Percentiles rank a stretch among this genome's conserved stretches.
These are phyloP conservation scores for Melanophora roralis DNA, from an alignment of 2,888 invertebrate genomes.

Conservation along the genomic window DNA sequence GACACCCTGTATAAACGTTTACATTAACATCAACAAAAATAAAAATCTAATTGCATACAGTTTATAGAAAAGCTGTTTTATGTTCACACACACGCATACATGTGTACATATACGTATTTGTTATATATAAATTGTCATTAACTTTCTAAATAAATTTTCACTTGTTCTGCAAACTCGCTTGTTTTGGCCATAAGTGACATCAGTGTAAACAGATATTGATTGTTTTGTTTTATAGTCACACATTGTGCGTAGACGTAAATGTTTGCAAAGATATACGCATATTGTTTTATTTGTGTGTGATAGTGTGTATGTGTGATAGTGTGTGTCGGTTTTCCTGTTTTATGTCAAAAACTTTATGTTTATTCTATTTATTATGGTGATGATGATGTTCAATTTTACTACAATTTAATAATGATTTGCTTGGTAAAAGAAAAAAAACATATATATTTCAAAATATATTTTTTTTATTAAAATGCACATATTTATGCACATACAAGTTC, in stretches of 20 bases:
- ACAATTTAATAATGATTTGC: too few relatives aligned
- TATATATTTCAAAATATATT: too few relatives aligned
- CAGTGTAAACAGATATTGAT: conserved; percentile 54
- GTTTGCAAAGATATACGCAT: too few relatives aligned
- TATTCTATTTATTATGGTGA: not conserved
- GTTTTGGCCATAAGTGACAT: conserved; percentile 32
- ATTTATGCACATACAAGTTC: too few relatives aligned
- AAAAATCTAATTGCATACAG: conserved; percentile 7
- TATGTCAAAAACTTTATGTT: not conserved
- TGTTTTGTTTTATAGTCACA: conserved; percentile 18
- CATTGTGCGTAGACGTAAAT: too few relatives aligned
- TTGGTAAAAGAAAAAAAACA: too few relatives aligned
- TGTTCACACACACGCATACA: not conserved
- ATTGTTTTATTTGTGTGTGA: not conserved
- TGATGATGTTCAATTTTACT: too few relatives aligned
- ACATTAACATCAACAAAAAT: not conserved
- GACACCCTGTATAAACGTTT: not conserved
- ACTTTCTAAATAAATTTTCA: not conserved
- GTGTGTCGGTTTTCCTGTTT: not conserved
- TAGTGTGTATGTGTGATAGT: not conserved
- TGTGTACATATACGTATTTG: not conserved
- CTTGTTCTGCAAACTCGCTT: not conserved
- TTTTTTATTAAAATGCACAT: too few relatives aligned
- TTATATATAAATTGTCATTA: not conserved
- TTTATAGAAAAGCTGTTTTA: conserved; percentile 7